phyloP scores from a whole-genome alignment of 2,113 vertebrate genomes.

The Anolis carolinensis region DNA sequence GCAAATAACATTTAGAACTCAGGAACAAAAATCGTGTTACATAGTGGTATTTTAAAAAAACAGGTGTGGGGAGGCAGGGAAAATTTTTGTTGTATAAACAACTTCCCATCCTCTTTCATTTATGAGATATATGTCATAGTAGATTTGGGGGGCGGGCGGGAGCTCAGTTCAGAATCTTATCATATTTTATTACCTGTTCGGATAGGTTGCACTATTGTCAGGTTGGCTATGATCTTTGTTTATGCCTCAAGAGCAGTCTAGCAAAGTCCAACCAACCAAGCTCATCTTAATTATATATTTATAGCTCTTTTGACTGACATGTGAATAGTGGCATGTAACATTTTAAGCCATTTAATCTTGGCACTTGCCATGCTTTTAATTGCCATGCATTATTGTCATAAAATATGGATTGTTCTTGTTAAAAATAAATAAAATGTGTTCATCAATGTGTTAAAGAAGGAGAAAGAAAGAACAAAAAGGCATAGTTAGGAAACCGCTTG shows the following conservation, averaged over 20 bases:
- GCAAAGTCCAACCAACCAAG: background rate
- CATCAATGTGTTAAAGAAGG: background rate
- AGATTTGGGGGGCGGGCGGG: too few relatives aligned
- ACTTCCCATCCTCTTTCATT: too few relatives aligned
- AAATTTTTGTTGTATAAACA: too few relatives aligned
- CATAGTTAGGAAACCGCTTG: background rate
- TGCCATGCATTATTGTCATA: background rate
- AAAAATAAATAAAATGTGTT: constrained; percentile 12
- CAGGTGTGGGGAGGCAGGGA: too few relatives aligned
- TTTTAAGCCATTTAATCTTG: background rate
- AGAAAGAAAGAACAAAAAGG: too few relatives aligned
- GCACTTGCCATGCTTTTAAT: background rate
- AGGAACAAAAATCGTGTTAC: too few relatives aligned
- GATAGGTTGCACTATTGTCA: background rate
- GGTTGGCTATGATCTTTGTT: background rate
- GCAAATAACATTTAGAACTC: too few relatives aligned
- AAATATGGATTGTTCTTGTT: constrained; percentile 14
- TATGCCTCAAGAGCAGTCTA: background rate
- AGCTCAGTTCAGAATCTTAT: too few relatives aligned
- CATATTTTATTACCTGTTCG: too few relatives aligned
- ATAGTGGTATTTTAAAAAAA: too few relatives aligned
- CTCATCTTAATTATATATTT: constrained; percentile 19
- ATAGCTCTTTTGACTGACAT: background rate
- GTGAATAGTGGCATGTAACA: background rate
- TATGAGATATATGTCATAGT: too few relatives aligned